Conservation (phyloP, 2,113 vertebrate species). For the Mellivora capensis region DNA sequence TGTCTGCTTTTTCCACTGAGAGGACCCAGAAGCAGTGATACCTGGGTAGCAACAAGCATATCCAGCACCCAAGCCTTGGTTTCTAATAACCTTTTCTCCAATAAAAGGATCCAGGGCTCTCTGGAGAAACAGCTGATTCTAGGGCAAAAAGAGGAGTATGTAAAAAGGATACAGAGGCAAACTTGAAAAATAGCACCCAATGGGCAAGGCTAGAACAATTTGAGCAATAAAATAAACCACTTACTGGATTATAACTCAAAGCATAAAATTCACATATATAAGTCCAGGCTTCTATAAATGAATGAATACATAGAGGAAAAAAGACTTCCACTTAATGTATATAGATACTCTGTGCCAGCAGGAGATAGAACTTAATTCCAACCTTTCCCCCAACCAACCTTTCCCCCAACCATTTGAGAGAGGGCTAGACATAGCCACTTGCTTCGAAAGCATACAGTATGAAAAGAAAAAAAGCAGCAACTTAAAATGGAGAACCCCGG, state of each 20-base stretch:
- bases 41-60: not conserved
- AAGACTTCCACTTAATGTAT: not conserved
- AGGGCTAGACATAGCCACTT: not conserved
- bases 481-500: not conserved
- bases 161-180: not conserved
- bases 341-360: not conserved
- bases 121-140: conserved; percentile 1
- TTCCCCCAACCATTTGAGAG: not conserved
- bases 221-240: not conserved
- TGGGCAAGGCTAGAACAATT: not conserved
- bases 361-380: not conserved
- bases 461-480: not conserved
- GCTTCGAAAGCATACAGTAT: not conserved
- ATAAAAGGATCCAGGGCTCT: not conserved
- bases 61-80: not conserved
- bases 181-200: not conserved
- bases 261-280: not conserved
- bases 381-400: not conserved
- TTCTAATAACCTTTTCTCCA: conserved; percentile 10
- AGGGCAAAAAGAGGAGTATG: not conserved
- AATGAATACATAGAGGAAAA: not conserved
- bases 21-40: not conserved
- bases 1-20: not conserved
- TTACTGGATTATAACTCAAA: not conserved
- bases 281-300: not conserved